Conservation (phyloP, 2,113 vertebrate species). For the Typhlomys cinereus region DNA sequence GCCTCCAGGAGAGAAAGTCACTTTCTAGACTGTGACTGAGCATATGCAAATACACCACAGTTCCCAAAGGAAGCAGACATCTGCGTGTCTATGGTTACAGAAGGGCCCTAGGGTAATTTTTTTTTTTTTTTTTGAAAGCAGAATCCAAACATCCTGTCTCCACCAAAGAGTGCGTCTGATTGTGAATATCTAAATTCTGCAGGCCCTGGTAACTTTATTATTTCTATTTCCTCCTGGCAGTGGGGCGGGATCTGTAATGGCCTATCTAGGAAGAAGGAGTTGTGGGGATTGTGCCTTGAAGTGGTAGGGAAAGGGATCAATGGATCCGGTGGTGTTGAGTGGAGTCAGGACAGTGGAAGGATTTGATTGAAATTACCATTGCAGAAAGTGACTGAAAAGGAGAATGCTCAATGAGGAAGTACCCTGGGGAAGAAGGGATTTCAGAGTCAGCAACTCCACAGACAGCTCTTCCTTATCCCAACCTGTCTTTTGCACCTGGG, state of each 20-base stretch:
- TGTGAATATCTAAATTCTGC: background rate
- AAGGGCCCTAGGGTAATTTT: background rate
- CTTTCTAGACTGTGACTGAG: background rate
- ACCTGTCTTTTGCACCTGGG: background rate
- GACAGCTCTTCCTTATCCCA: background rate
- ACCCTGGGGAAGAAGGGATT: background rate
- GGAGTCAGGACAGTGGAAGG: too few species aligned
- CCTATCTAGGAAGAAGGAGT: background rate
- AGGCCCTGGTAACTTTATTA: background rate
- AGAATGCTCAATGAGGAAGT: fast-evolving
- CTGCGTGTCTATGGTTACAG: background rate
- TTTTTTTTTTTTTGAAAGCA: background rate
- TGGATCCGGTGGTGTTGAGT: too few species aligned
- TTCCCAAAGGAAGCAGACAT: background rate
- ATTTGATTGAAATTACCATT: too few species aligned
- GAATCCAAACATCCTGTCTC: background rate
- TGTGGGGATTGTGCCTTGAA: background rate
- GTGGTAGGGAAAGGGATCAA: background rate
- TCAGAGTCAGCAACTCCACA: background rate
- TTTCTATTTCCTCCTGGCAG: background rate
- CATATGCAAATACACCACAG: background rate
- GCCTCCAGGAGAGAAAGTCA: background rate
- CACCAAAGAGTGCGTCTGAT: background rate
- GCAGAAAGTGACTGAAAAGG: background rate
- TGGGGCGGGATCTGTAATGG: background rate